These are phyloP conservation scores for Ephydatia muelleri DNA, from an alignment of 37 sponge, comb jelly and placozoan genomes.

Conservation along the genomic window DNA sequence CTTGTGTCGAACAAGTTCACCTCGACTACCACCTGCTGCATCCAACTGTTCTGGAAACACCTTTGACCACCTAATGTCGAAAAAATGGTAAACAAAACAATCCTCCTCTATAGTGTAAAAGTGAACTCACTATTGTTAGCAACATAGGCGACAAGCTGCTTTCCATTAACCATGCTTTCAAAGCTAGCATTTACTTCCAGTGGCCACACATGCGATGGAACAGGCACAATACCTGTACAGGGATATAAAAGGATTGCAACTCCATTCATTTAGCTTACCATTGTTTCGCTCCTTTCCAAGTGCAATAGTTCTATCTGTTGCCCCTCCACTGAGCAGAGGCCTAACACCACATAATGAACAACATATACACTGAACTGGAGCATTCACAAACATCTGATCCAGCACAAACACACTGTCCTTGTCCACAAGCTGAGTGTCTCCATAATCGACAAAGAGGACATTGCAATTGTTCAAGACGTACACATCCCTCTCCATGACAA, in stretches of 20 bases:
- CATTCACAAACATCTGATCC: not conserved
- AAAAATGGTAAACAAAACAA: not conserved
- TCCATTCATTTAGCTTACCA: too few species aligned
- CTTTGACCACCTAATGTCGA: not conserved
- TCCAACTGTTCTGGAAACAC: not conserved
- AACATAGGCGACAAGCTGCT: conserved; percentile 1
- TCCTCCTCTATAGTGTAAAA: not conserved
- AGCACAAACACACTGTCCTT: not conserved
- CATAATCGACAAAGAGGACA: conserved; percentile 7
- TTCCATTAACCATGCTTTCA: not conserved
- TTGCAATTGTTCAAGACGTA: not conserved
- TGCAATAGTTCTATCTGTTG: not conserved
- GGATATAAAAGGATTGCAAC: too few species aligned
- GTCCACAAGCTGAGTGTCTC: not conserved
- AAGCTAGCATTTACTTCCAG: not conserved
- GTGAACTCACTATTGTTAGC: not conserved
- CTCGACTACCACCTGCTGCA: not conserved
- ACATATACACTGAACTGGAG: conserved; percentile 18
- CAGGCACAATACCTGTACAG: not conserved
- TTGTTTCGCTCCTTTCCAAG: not conserved
- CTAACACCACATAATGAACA: conserved; percentile 11
- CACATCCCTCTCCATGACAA: not conserved
- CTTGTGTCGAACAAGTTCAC: conserved; percentile 20
- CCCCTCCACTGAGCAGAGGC: not conserved
- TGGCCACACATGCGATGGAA: not conserved